Base-by-base conservation (phyloP, 2,113 vertebrate species). In the Polyodon spathula region DNA sequence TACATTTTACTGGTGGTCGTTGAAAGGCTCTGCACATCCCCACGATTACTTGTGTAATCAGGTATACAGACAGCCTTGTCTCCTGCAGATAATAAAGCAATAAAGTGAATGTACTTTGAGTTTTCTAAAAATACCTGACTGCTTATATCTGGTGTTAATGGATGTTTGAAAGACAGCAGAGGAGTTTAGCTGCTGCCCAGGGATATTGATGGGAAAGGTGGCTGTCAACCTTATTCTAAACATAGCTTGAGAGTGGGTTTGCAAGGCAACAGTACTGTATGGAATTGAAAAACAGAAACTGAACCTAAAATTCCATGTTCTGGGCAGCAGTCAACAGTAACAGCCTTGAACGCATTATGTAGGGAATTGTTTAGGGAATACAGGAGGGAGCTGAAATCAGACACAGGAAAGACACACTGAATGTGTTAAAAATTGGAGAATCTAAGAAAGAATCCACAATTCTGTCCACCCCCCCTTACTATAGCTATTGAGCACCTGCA, bases 21-120 rank as follows among this genome's bases (percentile, higher is more conserved):
- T 61, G 54, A 58, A 66, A 66, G 60, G n/a, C 40, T 50, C 61
- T 62, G 12, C 17, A 46, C 60, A 48, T 64, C 56, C 9, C 27
- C 9, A 38, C 46, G 41, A 40, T 54, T 37, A 11, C 15, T 11
- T 38, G 8, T 8, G 27, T 9, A 27, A 12, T 14, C 16, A 46
- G 14, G 38, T 39, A 15, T 64, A 48, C 63, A 55, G 58, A 60
- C 58, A 65, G n/a, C 41, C 48, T 55, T 54, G 46, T 54, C 38
- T 56, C 27, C 4, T 41, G 40, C 6, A 6, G 8, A 38, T 17
- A 39, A 38, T 56, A 44, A 52, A 59, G 50, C 12, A 53, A 37
- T 51, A 12, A 41, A 53, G 16, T 40, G 46, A 44, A n/a, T 37
- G 54, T 40, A 37, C 53, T 57, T 50, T n/a, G 15, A 16, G n/a